These are phyloP conservation scores for Antedon mediterranea DNA, from an alignment of 53 echinoderm and acorn worm species.

Conservation along the genomic window DNA sequence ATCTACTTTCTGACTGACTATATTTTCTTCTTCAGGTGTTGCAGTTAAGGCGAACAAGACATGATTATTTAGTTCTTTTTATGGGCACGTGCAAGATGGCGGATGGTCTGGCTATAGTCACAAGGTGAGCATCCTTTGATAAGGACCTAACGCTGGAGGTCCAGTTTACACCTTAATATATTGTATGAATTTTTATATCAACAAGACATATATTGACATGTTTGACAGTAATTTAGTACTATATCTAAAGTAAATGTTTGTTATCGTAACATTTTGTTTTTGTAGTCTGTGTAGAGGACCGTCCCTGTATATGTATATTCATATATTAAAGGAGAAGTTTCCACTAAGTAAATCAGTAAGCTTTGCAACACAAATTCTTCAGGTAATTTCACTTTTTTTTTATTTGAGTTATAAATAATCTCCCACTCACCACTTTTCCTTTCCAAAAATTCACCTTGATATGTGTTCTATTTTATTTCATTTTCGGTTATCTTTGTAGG, in stretches of 20 bases:
- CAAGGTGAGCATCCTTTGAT: slow-evolving; percentile 38
- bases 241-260: background rate
- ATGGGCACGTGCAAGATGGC: slow-evolving; percentile 88
- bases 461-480: no score
- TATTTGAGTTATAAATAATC: no score
- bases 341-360: slow-evolving; percentile 61
- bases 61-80: slow-evolving; percentile 83
- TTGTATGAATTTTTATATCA: no score
- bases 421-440: no score
- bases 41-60: slow-evolving; percentile 82
- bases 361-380: slow-evolving; percentile 85
- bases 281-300: slow-evolving; percentile 84
- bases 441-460: no score
- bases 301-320: slow-evolving; percentile 77
- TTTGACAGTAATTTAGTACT: no score
- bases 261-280: no score
- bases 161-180: no score
- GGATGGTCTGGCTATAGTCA: slow-evolving; percentile 73
- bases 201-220: no score
- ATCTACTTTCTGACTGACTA: background rate
- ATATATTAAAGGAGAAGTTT: slow-evolving; percentile 67
- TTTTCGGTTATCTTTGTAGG: no score
- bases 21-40: slow-evolving; percentile 40
- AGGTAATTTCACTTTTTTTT: no score
- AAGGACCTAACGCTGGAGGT: no score